These are phyloP conservation scores for Liodrosophila aerea DNA, from an alignment of 2,888 invertebrate genomes.

Conservation along the genomic window DNA sequence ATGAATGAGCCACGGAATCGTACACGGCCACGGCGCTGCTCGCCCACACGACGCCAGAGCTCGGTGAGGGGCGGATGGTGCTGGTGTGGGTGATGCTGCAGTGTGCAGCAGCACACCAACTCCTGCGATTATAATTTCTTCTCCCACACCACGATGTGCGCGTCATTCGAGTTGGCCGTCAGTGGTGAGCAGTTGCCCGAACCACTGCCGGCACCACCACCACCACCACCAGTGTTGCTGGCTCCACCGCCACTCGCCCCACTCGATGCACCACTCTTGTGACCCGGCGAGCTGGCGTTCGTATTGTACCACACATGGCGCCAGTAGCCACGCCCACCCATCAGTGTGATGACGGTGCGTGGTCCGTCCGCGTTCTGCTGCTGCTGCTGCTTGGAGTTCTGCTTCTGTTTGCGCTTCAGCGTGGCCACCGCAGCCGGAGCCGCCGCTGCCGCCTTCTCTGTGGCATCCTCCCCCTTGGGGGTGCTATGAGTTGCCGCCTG, in stretches of 20 bases:
- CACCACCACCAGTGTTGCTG: conserved; percentile 2
- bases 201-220: conserved; percentile 21
- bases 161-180: conserved; percentile 91
- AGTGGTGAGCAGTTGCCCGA: conserved; percentile 55
- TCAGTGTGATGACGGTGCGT: conserved; percentile 91
- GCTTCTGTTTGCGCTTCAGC: conserved; percentile 80
- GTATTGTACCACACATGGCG: conserved; percentile 87
- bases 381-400: conserved; percentile 73
- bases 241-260: conserved; percentile 19
- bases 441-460: too few species aligned
- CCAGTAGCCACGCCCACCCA: conserved; percentile 95
- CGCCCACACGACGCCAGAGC: conserved; percentile 36
- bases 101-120: conserved; percentile 73
- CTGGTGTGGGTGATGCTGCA: conserved; percentile 68
- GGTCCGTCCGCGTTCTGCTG: conserved; percentile 83
- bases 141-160: conserved; percentile 95
- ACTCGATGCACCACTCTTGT: conserved; percentile 31
- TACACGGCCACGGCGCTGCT: conserved; percentile 70
- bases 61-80: conserved; percentile 62
- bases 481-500: conserved; percentile 63
- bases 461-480: conserved; percentile 71
- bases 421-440: conserved; percentile 78
- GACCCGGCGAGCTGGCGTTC: conserved; percentile 75
- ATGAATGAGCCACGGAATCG: conserved; percentile 72
- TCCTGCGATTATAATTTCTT: conserved; percentile 87